These are phyloP conservation scores for Nothoprocta pentlandii DNA, from an alignment of 2,113 vertebrate species.

Conservation along the genomic window DNA sequence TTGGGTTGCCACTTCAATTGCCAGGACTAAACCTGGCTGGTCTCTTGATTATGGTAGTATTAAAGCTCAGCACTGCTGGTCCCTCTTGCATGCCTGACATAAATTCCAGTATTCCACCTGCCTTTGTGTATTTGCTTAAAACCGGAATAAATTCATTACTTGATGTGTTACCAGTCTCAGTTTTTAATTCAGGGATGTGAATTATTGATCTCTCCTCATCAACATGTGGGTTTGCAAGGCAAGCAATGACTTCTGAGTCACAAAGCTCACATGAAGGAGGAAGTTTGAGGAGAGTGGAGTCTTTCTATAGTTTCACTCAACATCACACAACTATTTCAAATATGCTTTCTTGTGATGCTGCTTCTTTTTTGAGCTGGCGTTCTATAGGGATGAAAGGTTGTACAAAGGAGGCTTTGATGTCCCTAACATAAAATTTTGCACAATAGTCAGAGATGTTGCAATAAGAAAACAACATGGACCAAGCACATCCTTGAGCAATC, in stretches of 20 bases:
- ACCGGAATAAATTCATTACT: slow-evolving; percentile 36
- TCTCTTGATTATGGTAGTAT: background rate
- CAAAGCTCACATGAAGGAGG: background rate
- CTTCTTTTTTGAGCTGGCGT: background rate
- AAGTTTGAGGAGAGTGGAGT: background rate
- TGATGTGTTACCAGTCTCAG: slow-evolving; percentile 55
- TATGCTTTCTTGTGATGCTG: accelerated
- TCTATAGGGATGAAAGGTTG: background rate
- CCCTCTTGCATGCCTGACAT: slow-evolving; percentile 30
- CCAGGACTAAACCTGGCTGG: background rate
- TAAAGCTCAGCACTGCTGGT: slow-evolving; percentile 13
- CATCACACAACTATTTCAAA: background rate
- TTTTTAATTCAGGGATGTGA: background rate
- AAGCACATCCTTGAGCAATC: background rate
- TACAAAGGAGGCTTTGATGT: background rate
- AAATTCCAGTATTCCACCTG: slow-evolving; percentile 64
- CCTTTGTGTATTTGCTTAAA: slow-evolving; percentile 10
- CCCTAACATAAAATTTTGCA: background rate
- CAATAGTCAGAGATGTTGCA: accelerated
- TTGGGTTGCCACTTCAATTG: background rate
- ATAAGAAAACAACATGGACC: background rate
- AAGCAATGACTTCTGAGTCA: background rate
- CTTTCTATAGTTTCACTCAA: accelerated
- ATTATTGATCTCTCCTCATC: background rate
- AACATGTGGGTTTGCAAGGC: background rate